Conservation (phyloP, 2,113 vertebrate species). For the Coryphaenoides rupestris region DNA sequence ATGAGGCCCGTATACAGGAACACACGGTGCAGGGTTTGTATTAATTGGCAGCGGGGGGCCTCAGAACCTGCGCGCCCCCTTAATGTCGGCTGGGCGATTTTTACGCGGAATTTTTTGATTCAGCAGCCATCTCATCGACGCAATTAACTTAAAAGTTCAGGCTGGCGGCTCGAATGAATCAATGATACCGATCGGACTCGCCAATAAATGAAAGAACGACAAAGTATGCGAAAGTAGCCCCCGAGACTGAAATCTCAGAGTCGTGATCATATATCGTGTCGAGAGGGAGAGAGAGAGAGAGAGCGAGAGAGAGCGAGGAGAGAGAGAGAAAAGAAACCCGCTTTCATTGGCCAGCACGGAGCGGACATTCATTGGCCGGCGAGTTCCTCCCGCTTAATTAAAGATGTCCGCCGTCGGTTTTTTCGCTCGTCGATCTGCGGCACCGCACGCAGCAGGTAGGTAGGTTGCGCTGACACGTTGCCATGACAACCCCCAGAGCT, state of each 20-base stretch:
- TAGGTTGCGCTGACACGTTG: constrained; percentile 50
- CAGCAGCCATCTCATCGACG: too few species aligned
- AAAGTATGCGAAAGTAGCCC: too few species aligned
- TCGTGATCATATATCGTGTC: neutral
- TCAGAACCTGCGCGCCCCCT: too few species aligned
- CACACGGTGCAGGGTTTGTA: too few species aligned
- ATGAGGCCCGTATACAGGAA: constrained; percentile 5
- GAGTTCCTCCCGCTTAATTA: constrained; percentile 41
- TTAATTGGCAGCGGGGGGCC: too few species aligned
- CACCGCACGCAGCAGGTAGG: constrained; percentile 33
- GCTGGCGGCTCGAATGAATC: too few species aligned
- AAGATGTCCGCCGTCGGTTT: constrained; percentile 50
- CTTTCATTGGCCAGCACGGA: constrained; percentile 11
- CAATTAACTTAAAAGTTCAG: too few species aligned
- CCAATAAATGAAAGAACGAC: too few species aligned
- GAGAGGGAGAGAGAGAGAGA: constrained; percentile 24
- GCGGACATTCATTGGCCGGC: constrained; percentile 23
- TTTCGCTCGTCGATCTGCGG: constrained; percentile 31
- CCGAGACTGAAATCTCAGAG: constrained; percentile 5
- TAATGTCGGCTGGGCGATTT: too few species aligned
- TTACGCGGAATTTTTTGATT: too few species aligned
- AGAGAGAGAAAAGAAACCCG: constrained; percentile 17
- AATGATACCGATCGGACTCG: too few species aligned
- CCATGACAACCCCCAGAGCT: constrained; percentile 59
- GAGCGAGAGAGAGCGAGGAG: constrained; percentile 18